Base-by-base conservation (phyloP, 1,140 invertebrate genomes). In the Drosophila lacteicornis region DNA sequence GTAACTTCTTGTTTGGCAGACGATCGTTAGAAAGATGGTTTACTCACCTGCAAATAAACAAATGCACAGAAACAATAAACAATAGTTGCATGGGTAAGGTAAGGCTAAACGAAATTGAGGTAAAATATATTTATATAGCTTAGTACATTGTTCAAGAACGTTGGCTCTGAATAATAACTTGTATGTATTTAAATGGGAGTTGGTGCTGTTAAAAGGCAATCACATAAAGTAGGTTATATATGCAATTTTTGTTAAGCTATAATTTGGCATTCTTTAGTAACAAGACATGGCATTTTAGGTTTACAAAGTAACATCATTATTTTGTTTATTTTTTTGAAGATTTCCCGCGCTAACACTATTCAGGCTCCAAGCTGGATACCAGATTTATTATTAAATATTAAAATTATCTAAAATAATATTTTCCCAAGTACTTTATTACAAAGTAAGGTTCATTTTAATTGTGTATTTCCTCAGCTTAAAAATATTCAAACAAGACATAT, bases 21-120 rank as follows among this genome's bases (percentile, higher is more conserved):
- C 51, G 13, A 45, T 67, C 30, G 46, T 42, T 68, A 65, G 43
- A n/a, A 47, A 49, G 50, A 51, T 22, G 47, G 11, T 75, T 78
- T 51, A 84, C 82, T 84, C 49, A 85, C 82, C 82, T 85, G 67
- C 1, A 80, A 80, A 30, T 8, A 62, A 38, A 53, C 13, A 42
- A 40, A 33, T 40, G 17, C 33, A 36, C 13, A 27, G 13, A 40
- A 22, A 55, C 22, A 56, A 62, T 60, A 22, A 60, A 46, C 27
- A 55, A 42, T 42, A 12, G 19, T 40, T 38, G 11, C 27, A 15
- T 2, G 19, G 59, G 38, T 27, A 19, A 19, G 27, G 30, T 47
- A 19, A 19, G 33, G 22, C 15, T 42, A 42, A 15, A n/a, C 40
- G 15, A 42, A 7, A 42, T 22, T 13, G 19, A 19, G 33, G 11